Conservation (phyloP, 2,888 invertebrate genomes). For the Bugulina stolonifera region DNA sequence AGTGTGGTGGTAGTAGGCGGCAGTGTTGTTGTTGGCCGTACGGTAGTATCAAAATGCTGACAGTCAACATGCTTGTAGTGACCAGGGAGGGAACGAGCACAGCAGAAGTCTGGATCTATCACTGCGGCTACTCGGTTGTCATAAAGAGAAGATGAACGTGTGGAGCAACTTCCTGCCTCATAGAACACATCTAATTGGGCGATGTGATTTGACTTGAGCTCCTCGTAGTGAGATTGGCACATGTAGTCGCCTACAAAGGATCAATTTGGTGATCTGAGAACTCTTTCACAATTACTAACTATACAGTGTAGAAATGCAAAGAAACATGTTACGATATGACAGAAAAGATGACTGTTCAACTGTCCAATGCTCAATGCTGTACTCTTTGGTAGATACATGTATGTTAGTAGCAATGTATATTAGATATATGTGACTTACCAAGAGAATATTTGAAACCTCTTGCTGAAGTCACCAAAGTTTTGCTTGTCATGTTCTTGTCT, state of each 20-base stretch:
- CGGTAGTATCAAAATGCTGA: not conserved
- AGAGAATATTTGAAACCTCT: not conserved
- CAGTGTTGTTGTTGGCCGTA: not conserved
- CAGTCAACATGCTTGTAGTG: not conserved
- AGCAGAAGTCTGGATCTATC: not conserved
- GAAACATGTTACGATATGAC: too few species aligned
- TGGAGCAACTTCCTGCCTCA: not conserved
- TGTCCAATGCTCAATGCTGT: too few species aligned
- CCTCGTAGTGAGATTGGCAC: not conserved
- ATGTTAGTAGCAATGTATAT: too few species aligned
- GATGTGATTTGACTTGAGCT: not conserved
- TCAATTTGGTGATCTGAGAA: too few species aligned
- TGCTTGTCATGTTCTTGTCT: not conserved
- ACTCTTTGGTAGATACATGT: too few species aligned
- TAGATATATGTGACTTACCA: too few species aligned
- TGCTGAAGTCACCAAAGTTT: not conserved
- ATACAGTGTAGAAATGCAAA: too few species aligned
- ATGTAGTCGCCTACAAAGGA: not conserved
- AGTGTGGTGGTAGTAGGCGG: not conserved
- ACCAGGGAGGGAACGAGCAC: not conserved
- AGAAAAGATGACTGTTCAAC: too few species aligned
- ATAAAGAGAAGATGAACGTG: not conserved
- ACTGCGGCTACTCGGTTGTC: not conserved
- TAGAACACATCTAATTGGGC: not conserved
- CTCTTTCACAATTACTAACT: too few species aligned